Evolutionary conservation across 2,888 invertebrate species (phyloP), one percentile per base, ranked within the genome.

Genomic region (Machimus rusticus): DNA sequence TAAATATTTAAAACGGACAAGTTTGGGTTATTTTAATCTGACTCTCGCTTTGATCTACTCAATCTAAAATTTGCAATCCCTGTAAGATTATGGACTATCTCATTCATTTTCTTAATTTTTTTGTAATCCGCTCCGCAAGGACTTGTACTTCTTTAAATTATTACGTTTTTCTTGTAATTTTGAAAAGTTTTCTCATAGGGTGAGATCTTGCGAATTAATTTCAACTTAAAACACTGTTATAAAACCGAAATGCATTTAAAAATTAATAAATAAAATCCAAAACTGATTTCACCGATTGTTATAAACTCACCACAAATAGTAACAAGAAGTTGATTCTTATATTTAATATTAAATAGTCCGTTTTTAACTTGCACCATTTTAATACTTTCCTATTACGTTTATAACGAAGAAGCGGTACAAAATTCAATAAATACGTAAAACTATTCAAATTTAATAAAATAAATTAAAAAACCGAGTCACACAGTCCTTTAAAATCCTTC

Each of bases 321-420:
- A n/a, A 51, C 76, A 19, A 86, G 31, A 28, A 86, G 23, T 86
- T 86, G 86, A 86, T 86, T 28, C 76, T 19, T 74, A 51, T 39
- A 76, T 74, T 76, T 74, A 51, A 8, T 43, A 16, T 28, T 74
- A 76, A 51, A 76, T 31, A 86, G 23, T 16, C 76, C 51, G 3
- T 3, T 14, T 12, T 28, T 14, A 34, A 51, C 77, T 43, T 86
- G 34, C 46, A 37, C 82, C 82, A 84, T 84, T 23, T 84, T 57
- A 23, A 23, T 79, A 23, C 19, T 55, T 81, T 28, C 28, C 31
- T 55, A 5, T 55, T 55, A 39, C 9, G 14, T 14, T 37, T 34
- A 34, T 34, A 6, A 34, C 34, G 8, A 19, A 43, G 1, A 23
- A 66, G 28, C 66, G 9, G 66, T 66, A 66, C 12, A 66, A 66